These are phyloP conservation scores for Sinotaia quadrata DNA, from an alignment of 2,888 invertebrate species.

Conservation along the genomic window DNA sequence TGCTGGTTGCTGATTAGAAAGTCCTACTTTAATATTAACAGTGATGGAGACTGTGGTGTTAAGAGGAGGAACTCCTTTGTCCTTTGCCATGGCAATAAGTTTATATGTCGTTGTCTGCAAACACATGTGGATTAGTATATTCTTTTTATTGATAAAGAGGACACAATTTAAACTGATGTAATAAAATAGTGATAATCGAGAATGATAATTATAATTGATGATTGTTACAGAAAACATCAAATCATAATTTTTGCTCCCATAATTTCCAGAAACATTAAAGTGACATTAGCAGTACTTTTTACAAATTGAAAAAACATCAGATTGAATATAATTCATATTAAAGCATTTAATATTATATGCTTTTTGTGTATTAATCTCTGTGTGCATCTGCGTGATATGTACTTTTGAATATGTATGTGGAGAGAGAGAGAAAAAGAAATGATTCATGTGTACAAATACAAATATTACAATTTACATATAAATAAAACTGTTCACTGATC, in stretches of 20 bases:
- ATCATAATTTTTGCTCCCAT: not conserved
- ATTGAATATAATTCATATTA: no score
- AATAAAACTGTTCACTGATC: not conserved
- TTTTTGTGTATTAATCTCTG: no score
- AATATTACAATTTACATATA: no score
- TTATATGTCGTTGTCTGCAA: conserved; percentile 7
- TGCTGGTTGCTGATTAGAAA: conserved; percentile 11
- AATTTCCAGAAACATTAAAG: not conserved
- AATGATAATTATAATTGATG: not conserved
- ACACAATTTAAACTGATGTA: not conserved
- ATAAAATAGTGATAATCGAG: not conserved
- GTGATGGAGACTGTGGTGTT: conserved; percentile 17
- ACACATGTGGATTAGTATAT: no score
- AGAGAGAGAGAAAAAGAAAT: not conserved
- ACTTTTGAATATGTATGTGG: not conserved
- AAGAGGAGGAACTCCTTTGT: conserved; percentile 25
- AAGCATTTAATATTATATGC: no score
- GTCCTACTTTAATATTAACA: conserved; percentile 15
- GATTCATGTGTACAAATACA: not conserved
- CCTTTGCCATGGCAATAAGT: conserved; percentile 30
- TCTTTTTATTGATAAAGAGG: not conserved
- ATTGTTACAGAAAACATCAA: not conserved
- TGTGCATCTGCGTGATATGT: not conserved
- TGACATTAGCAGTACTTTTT: not conserved
- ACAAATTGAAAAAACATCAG: not conserved